Evolutionary conservation across 2,113 vertebrate species (phyloP).

Genomic region (Noturus placidus): DNA sequence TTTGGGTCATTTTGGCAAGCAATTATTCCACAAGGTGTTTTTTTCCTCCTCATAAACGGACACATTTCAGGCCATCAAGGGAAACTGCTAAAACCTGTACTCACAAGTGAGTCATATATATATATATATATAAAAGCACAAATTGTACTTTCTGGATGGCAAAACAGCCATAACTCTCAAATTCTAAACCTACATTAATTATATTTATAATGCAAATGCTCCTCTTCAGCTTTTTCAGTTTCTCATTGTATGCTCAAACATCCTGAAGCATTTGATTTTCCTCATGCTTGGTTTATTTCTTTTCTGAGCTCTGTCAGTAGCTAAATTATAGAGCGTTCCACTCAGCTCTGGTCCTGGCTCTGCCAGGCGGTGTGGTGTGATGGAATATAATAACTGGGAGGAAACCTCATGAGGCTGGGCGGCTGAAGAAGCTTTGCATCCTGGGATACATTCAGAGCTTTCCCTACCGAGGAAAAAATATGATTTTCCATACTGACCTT

Average conservation of each 20-base stretch:
- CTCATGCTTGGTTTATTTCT: constrained; percentile 15
- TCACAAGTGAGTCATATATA: neutral
- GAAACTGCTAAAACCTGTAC: neutral
- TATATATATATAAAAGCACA: neutral
- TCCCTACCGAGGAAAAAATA: constrained; percentile 2
- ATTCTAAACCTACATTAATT: neutral
- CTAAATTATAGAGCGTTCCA: constrained; percentile 53
- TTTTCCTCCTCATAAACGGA: neutral
- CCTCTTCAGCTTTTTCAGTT: neutral
- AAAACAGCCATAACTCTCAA: neutral
- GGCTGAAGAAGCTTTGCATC: constrained; percentile 50
- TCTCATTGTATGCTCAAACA: neutral
- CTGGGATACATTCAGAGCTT: constrained; percentile 48
- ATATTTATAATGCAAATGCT: neutral
- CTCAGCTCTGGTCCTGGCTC: constrained; percentile 21
- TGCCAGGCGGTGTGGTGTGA: constrained; percentile 45
- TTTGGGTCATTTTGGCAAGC: neutral
- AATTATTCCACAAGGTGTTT: neutral
- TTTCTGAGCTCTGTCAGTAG: constrained; percentile 51
- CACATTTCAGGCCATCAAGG: neutral
- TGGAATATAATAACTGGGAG: constrained; percentile 39
- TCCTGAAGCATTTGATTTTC: constrained; percentile 39
- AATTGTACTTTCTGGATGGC: neutral
- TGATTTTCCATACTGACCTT: neutral
- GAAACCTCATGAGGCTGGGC: constrained; percentile 49